Evolutionary conservation across 2,888 invertebrate genomes (phyloP).

Genomic region (Serripes groenlandicus): DNA sequence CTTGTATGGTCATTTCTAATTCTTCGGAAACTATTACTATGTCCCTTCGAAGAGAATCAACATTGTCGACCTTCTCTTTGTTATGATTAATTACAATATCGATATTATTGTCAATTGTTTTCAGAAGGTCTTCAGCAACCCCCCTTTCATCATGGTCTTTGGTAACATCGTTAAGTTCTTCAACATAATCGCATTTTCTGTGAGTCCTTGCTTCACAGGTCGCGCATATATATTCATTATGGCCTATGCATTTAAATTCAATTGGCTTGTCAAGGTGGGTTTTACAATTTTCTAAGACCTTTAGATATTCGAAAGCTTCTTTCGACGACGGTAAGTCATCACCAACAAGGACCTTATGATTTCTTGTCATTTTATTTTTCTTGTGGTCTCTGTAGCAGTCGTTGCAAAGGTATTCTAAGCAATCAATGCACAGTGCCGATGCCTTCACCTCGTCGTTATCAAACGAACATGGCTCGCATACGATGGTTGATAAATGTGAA

Average conservation of each 20-base stretch:
- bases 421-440: conserved; percentile 25
- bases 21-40: background rate
- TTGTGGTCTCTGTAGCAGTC: conserved; percentile 29
- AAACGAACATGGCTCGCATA: conserved; percentile 36
- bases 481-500: too few relatives aligned
- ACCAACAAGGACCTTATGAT: conserved; percentile 23
- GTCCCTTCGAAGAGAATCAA: background rate
- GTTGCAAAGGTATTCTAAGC: conserved; percentile 35
- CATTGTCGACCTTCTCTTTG: background rate
- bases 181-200: conserved; percentile 9
- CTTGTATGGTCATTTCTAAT: background rate
- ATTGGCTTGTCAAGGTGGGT: background rate
- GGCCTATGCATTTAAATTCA: conserved; percentile 14
- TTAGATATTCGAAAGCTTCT: background rate
- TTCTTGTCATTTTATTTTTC: conserved; percentile 30
- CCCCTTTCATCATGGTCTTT: background rate
- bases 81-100: background rate
- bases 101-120: background rate
- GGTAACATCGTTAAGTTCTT: background rate
- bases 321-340: conserved; percentile 12
- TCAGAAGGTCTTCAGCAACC: too few relatives aligned
- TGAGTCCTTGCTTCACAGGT: conserved; percentile 6
- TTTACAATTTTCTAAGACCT: background rate
- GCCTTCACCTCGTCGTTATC: conserved; percentile 12
- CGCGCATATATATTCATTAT: conserved; percentile 15